Percentiles rank a stretch among this genome's conserved stretches.
Evolutionary conservation across 2,888 invertebrate species (phyloP).

Genomic region (Cynaeus angustus): DNA sequence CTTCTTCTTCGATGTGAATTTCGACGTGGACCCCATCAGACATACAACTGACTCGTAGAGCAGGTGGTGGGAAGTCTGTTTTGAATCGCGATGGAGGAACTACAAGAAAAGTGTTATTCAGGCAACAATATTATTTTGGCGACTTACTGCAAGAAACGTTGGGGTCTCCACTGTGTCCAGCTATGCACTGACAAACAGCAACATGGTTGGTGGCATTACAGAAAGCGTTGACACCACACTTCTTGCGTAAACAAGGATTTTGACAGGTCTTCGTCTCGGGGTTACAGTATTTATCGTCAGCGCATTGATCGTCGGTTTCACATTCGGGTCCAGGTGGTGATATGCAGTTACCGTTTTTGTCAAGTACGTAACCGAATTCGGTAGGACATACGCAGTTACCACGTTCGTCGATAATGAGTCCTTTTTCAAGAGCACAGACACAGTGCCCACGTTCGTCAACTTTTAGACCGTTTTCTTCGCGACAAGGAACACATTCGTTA

Average conservation of each 20-base stretch:
- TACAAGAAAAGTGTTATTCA: constrained; percentile 1
- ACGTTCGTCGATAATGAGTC: constrained; percentile 84
- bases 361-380: constrained; percentile 79
- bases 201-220: constrained; percentile 86
- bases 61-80: constrained; percentile 89
- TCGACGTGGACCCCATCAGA: constrained; percentile 94
- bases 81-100: constrained; percentile 66
- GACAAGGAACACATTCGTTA: constrained; percentile 86
- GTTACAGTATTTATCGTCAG: constrained; percentile 85
- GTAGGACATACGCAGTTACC: constrained; percentile 85
- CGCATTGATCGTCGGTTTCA: constrained; percentile 82
- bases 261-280: constrained; percentile 81
- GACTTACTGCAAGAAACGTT: constrained; percentile 81
- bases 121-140: neutral
- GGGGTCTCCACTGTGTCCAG: constrained; percentile 85
- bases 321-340: constrained; percentile 76
- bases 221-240: constrained; percentile 84
- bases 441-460: constrained; percentile 87
- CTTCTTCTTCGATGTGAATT: constrained; percentile 82
- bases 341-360: constrained; percentile 77
- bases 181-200: constrained; percentile 84
- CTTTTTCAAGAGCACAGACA: constrained; percentile 86
- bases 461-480: constrained; percentile 81
- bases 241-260: constrained; percentile 84
- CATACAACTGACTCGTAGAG: constrained; percentile 90